Percentiles rank a stretch among this genome's conserved stretches.
Conservation (phyloP, 2,888 invertebrate genomes). For the Torymus tubicola region DNA sequence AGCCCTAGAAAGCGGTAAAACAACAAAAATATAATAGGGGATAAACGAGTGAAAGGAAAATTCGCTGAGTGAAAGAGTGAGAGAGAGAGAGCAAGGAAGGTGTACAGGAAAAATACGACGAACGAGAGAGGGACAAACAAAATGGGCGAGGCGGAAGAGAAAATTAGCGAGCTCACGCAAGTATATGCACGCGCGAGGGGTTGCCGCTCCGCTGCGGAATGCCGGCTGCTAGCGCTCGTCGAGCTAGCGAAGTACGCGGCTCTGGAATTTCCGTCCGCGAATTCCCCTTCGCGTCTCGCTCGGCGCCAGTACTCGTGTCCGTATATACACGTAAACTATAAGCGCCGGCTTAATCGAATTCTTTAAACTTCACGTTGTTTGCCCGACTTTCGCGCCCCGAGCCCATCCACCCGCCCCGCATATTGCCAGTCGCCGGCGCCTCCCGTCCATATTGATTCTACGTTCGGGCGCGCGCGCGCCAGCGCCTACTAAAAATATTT, state of each 20-base stretch:
- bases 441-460: constrained; percentile 30
- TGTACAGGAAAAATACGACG: neutral
- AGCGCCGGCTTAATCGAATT: constrained; percentile 49
- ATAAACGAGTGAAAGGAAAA: neutral
- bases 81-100: neutral
- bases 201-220: neutral
- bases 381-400: constrained; percentile 44
- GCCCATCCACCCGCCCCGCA: neutral
- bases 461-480: too few species aligned
- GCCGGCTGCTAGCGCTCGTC: neutral
- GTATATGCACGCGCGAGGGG: neutral
- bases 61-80: neutral
- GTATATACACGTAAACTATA: neutral
- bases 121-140: neutral
- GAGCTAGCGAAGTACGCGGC: constrained; percentile 37
- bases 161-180: constrained; percentile 48
- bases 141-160: constrained; percentile 32
- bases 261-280: constrained; percentile 41
- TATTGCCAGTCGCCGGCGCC: neutral
- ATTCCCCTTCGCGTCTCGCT: neutral
- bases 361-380: constrained; percentile 50
- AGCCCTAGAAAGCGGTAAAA: too few species aligned
- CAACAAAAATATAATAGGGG: neutral
- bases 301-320: neutral
- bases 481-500: constrained; percentile 11